Conservation (phyloP, 2,113 vertebrate species). For the Elanoides forficatus region DNA sequence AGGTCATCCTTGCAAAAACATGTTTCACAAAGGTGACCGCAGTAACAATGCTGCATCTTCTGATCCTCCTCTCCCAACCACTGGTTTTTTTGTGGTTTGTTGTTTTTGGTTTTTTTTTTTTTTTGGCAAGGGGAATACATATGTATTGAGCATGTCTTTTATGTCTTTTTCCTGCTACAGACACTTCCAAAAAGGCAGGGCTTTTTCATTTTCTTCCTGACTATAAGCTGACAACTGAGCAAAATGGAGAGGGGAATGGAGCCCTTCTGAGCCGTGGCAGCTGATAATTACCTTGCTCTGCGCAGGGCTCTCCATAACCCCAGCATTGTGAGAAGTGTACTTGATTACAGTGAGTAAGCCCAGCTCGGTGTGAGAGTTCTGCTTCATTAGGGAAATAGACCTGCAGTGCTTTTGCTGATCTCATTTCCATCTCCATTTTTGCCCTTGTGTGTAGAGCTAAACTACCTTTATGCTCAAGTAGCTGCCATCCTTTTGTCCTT, state of each 20-base stretch:
- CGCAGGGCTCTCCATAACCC: constrained; percentile 63
- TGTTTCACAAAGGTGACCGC: neutral
- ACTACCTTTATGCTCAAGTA: neutral
- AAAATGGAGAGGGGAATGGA: constrained; percentile 47
- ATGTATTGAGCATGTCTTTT: neutral
- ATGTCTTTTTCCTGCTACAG: constrained; percentile 48
- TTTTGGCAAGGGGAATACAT: neutral
- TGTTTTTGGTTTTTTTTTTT: neutral
- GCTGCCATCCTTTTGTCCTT: neutral
- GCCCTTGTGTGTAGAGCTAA: neutral
- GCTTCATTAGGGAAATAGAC: constrained; percentile 70
- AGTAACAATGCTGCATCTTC: neutral
- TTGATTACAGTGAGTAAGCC: constrained; percentile 69
- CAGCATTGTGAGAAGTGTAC: constrained; percentile 51
- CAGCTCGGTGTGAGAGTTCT: constrained; percentile 53
- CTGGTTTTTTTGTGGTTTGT: neutral
- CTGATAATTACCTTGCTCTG: constrained; percentile 74
- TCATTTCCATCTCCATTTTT: constrained; percentile 46
- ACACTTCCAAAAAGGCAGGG: constrained; percentile 37
- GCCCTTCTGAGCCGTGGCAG: constrained; percentile 56
- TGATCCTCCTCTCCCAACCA: neutral
- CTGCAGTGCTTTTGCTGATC: constrained; percentile 26
- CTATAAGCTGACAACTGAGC: constrained; percentile 63
- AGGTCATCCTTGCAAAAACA: neutral
- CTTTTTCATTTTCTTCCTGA: constrained; percentile 59